Evolutionary conservation across 1,140 invertebrate genomes (phyloP), one percentile per base, ranked within the genome.

Genomic region (Meloidogyne chitwoodi): DNA sequence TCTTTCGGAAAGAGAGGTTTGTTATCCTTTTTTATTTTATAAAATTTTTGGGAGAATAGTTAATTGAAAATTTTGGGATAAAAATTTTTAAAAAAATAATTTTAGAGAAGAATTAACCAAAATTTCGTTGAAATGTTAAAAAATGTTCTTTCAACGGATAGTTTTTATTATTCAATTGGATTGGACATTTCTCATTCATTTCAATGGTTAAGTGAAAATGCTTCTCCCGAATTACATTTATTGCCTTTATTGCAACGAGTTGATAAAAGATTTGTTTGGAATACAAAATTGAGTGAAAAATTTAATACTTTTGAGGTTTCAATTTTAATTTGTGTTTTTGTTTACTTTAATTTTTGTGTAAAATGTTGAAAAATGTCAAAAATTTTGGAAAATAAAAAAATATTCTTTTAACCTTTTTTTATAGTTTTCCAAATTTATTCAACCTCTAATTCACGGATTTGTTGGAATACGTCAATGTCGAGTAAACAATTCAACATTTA

Each of bases 101-200:
- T 73, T 73, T n/a, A 73, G 71, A 61, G 56, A 14, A n/a, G 34
- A 41, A 64, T 79, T 87, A 94, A 96, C 87, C 90, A 90, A 61
- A 90, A 89, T 16, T 96, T 95, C 85, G 85, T 94, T 72, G 89
- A 91, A 0, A 93, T 97, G 93, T 84, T 96, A 1, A 91, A 93
- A 48, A 77, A 69, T 67, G 91, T 93, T 0, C 88, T 97, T 69
- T 91, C 91, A 65, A 92, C 92, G 14, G 93, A 93, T 11, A 91
- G 91, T 79, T 93, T 94, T 80, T 96, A 96, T 88, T 96, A 93
- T 88, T 96, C 94, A 38, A 92, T 95, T 77, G 92, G 92, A 0
- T 96, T 95, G 86, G 95, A 99, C 89, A 87, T 99, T 24, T 96
- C 93, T 44, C 94, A 96, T 86, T 92, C 93, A 0, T 89, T 75